Evolutionary conservation across 1,140 invertebrate species (phyloP).

Genomic region (Frieseomelitta varia): DNA sequence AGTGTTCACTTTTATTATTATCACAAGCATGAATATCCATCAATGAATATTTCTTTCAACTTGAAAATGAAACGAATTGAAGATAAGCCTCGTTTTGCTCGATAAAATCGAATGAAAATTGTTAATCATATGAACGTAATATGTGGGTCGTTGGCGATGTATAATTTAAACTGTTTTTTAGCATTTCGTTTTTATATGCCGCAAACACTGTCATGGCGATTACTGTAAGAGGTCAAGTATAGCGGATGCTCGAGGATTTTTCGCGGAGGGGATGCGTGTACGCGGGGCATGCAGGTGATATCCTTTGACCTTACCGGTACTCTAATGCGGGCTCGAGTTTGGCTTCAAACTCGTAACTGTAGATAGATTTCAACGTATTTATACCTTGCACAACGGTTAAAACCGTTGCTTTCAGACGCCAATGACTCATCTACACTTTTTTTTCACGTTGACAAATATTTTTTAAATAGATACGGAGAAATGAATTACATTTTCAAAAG

Average conservation of each 20-base stretch:
- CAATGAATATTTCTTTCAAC: too few relatives aligned
- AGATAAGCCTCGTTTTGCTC: not conserved
- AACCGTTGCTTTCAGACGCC: not conserved
- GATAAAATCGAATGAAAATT: not conserved
- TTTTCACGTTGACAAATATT: not conserved
- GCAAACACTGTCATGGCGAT: slow-evolving; percentile 36
- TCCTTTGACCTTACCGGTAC: slow-evolving; percentile 52
- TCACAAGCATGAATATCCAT: too few relatives aligned
- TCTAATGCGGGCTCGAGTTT: slow-evolving; percentile 49
- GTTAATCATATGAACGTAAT: slow-evolving; percentile 13
- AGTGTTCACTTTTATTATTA: too few relatives aligned
- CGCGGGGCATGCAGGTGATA: slow-evolving; percentile 49
- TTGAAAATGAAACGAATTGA: not conserved
- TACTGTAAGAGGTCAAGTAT: slow-evolving; percentile 38
- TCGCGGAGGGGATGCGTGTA: slow-evolving; percentile 40
- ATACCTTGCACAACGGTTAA: too few relatives aligned
- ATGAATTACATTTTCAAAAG: not conserved
- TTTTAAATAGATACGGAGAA: too few relatives aligned
- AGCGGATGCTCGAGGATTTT: slow-evolving; percentile 38
- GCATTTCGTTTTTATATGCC: slow-evolving; percentile 14
- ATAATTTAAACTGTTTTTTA: slow-evolving; percentile 25
- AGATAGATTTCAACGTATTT: not conserved
- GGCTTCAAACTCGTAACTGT: slow-evolving; percentile 1
- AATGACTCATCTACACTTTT: too few relatives aligned
- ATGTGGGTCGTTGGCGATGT: not conserved